Evolutionary conservation across 2,888 invertebrate genomes (phyloP), one percentile per base, ranked within the genome.

Genomic region (Tetragnatha montana): DNA sequence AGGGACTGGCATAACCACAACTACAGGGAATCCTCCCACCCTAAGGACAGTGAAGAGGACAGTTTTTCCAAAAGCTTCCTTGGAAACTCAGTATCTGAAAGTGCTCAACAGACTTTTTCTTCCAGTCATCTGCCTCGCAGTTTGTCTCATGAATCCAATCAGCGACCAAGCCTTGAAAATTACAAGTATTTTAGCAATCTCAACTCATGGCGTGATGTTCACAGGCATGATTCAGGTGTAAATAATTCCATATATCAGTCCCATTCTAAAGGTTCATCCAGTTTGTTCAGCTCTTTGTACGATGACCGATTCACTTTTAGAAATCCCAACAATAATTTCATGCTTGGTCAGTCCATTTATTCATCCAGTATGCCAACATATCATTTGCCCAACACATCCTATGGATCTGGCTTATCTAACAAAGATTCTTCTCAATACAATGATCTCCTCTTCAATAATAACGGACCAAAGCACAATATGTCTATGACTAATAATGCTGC

Each of bases 1-100:
- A 71, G 86, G 73, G 88, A 88, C 69, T 91, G 91, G 91, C 80
- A 86, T 50, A 88, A 88, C 60, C 91, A 91, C 68, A 91, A 87
- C 17, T 88, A 84, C 60, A 88, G 91, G 79, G 91, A 91, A 68
- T 60, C 88, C n/a, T 69, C 81, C 14, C 76, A 71, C 12, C 6
- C n/a, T 10, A 74, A 81, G 21, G 89, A 89, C 12, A 79, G 69
- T 74, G 78, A 17, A 14, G 87, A 87, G 0, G 89, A 89, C 71
- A 76, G 19, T 17, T 89, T 89, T 22, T 68, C 85, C 4, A 89
- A 89, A 73, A 50, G 35, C 50, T 85, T 85, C 60, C 47, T 80
- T 7, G 47, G 50, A 47, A 76, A 21, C 73, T 60, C 81, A 12
- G 17, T 80, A 73, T 22, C 73, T 75, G 89, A 89, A 75, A 89